phyloP scores from a whole-genome alignment of 2,888 invertebrate species.

The Acronicta leporina region DNA sequence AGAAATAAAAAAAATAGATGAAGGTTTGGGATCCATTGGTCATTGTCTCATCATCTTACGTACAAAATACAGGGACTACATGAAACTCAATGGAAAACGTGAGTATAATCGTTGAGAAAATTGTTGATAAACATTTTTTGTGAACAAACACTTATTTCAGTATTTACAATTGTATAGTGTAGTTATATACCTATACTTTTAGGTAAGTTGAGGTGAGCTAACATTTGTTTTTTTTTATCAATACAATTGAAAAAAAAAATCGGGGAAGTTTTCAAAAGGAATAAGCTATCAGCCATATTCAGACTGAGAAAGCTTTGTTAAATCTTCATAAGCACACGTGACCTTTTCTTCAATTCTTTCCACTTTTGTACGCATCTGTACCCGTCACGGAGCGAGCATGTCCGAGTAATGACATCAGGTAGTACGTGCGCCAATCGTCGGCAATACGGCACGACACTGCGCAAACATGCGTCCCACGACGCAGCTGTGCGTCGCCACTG shows the following conservation, averaged over 20 bases:
- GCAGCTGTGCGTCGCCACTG: constrained; percentile 47
- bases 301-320: neutral
- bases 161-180: no score
- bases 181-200: neutral
- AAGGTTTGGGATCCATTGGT: constrained; percentile 64
- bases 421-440: constrained; percentile 81
- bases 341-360: constrained; percentile 7
- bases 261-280: neutral
- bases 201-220: neutral
- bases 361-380: constrained; percentile 62
- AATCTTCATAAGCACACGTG: neutral
- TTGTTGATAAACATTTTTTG: constrained; percentile 4
- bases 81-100: constrained; percentile 85
- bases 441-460: constrained; percentile 68
- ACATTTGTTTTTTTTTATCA: neutral
- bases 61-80: constrained; percentile 75
- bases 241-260: neutral
- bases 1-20: neutral
- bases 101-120: constrained; percentile 73
- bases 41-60: constrained; percentile 78
- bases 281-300: neutral
- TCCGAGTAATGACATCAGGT: constrained; percentile 80
- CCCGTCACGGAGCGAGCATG: constrained; percentile 63
- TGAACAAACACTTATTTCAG: neutral
- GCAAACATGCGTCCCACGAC: constrained; percentile 68